Base-by-base conservation (phyloP, 2,797 vertebrate species). In the Echeneis naucrates region DNA sequence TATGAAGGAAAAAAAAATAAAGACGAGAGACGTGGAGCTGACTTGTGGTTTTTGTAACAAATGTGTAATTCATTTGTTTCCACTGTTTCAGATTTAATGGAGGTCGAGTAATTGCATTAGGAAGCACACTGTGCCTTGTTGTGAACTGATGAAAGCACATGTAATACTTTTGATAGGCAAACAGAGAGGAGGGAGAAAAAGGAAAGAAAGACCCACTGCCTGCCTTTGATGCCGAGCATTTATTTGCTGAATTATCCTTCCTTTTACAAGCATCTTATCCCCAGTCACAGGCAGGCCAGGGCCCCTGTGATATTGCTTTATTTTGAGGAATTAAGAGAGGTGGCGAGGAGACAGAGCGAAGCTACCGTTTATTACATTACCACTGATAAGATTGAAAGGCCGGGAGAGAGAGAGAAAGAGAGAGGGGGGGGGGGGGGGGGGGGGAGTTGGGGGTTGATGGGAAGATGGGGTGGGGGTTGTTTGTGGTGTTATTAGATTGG, bases 291-390 rank as follows among this genome's bases (percentile, higher is more conserved):
- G 87, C 90, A 86, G 87, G 90, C 89, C 85, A 79, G 84, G 86
- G 92, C 78, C 88, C 80, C 87, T 87, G 87, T 91, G 91, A 93
- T 94, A 93, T 95, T 94, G 93, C 91, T 93, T 92, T 93, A 93
- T 94, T 94, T 92, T 93, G 91, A 94, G 87, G 92, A 95, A 94
- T 95, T 95, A 94, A 94, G 93, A 93, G 91, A 92, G 88, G 92
- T 90, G 90, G 92, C 77, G 86, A 88, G 87, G 89, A 94, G 92
- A 93, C 89, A 84, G 92, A 90, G 91, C 77, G 68, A 89, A 93
- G 92, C 89, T 91, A 88, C 79, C 73, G 72, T 86, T 94, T 94
- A 94, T 94, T 94, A 92, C 91, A 90, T 94, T 94, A 93, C 91
- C 79, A 78, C 88, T 92, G 93, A 94, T 94, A 93, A 94, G 90